Base-by-base conservation (phyloP, 1,140 invertebrate genomes). In the Pectinophora gossypiella region DNA sequence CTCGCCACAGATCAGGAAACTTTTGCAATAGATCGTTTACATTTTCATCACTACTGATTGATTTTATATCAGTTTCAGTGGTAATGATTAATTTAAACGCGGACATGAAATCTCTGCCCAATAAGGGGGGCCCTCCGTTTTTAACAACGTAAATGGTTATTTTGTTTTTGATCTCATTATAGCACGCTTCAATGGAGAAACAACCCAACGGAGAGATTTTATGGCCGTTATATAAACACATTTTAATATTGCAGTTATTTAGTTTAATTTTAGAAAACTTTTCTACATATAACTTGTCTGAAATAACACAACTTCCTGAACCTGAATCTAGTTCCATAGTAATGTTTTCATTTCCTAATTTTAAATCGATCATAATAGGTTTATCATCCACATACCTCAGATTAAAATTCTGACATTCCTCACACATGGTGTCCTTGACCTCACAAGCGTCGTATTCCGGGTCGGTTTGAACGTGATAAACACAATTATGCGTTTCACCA, bases 21-120 rank as follows among this genome's bases (percentile, higher is more conserved):
- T 51, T 16, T 43, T 54, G 13, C 21, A 58, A 48, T 20, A 61
- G 35, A 10, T 45, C 12, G 3, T 19, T 18, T 12, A 49, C 35
- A 15, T 56, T 19, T 9, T n/a, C n/a, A 52, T 46, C 19, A 21
- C 2, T 43, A 32, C 6, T 10, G 3, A 27, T 6, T 27, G 43
- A 7, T 0, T 32, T 56, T 18, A 47, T 45, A 18, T 19, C 7
- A 13, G 32, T 19, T 19, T 9, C 35, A 35, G 49, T 47, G 43
- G 57, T 55, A n/a, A 71, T 43, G 4, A 32, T n/a, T 3, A 67
- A 18, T 21, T 61, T 49, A 53, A 71, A 71, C n/a, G 36, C 16
- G 19, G 27, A 43, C 51, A 72, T 67, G 36, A 69, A 67, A 65
- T 72, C 66, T 12, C 70, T 44, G 0, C 66, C 68, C 13, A 68